Evolutionary conservation across 2,113 vertebrate species (phyloP).

Genomic region (Struthio camelus): DNA sequence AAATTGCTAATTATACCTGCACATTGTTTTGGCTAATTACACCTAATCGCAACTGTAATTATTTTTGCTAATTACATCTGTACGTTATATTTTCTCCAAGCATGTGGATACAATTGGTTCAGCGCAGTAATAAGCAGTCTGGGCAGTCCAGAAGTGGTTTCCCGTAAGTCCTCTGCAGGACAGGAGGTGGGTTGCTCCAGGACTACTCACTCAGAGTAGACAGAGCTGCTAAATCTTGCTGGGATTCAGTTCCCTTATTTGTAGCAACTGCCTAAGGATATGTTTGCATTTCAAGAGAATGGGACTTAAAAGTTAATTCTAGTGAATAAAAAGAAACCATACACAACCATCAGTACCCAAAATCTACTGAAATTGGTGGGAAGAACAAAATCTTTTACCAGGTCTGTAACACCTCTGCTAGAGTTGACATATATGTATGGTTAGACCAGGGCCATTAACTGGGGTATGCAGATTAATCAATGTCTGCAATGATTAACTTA

Average conservation of each 20-base stretch:
- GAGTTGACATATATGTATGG: not conserved
- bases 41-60: too few species aligned
- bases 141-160: not conserved
- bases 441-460: not conserved
- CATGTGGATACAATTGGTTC: not conserved
- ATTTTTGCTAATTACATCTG: not conserved
- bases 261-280: not conserved
- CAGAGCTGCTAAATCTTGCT: rapidly evolving
- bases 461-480: not conserved
- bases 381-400: not conserved
- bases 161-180: not conserved
- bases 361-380: not conserved
- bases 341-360: too few species aligned
- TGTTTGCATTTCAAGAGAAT: not conserved
- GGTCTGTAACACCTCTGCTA: not conserved
- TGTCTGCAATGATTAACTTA: not conserved
- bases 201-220: not conserved
- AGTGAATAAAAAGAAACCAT: not conserved
- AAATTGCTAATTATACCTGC: not conserved
- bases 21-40: not conserved
- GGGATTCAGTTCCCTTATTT: not conserved
- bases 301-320: not conserved
- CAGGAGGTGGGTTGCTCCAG: not conserved
- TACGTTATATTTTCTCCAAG: not conserved
- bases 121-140: not conserved